These are phyloP conservation scores for Mesembrinibis cayennensis DNA, from an alignment of 2,113 vertebrate species.

Conservation along the genomic window DNA sequence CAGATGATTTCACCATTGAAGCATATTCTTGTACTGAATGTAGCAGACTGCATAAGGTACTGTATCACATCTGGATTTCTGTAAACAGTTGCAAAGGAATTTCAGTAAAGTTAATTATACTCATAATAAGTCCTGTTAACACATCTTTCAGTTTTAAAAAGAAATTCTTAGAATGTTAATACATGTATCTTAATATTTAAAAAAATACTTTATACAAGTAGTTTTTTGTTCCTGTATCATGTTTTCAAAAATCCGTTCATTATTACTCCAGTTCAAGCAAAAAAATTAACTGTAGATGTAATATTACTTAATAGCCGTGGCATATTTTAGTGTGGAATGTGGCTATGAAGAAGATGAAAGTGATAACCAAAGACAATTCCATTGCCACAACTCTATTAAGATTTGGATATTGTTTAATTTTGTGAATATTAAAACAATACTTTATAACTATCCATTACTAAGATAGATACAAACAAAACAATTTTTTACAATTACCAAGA, in stretches of 20 bases:
- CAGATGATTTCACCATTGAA: constrained; percentile 71
- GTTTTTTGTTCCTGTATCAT: background rate
- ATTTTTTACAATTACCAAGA: background rate
- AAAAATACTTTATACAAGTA: background rate
- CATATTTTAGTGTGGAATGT: background rate
- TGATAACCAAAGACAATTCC: background rate
- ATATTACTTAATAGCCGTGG: background rate
- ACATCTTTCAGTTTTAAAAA: background rate
- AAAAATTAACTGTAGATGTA: background rate
- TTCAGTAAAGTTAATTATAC: background rate
- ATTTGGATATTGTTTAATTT: background rate
- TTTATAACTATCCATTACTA: background rate
- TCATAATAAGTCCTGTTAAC: background rate
- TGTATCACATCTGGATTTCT: background rate
- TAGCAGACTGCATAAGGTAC: constrained; percentile 82
- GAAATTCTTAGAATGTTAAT: background rate
- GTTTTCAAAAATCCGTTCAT: background rate
- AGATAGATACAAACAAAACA: background rate
- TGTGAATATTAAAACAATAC: background rate
- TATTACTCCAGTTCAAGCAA: background rate
- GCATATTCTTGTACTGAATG: constrained; percentile 74
- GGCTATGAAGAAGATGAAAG: background rate
- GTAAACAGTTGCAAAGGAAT: background rate
- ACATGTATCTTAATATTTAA: background rate
- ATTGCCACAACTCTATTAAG: background rate